Evolutionary conservation across 2,888 invertebrate genomes (phyloP).

Genomic region (Aspidiotus destructor): DNA sequence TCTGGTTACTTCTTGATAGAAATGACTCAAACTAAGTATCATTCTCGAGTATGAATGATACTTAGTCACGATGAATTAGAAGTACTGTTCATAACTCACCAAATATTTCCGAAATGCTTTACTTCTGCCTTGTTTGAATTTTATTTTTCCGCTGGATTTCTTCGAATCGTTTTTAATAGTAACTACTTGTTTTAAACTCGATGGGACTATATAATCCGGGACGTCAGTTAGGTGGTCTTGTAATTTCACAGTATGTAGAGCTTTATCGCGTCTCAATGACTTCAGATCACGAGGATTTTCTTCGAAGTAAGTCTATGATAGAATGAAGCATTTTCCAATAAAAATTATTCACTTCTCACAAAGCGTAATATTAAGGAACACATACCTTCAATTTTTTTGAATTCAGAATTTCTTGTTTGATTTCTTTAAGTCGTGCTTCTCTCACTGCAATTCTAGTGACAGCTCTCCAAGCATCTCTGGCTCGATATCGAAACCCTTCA

Average conservation of each 20-base stretch:
- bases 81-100: constrained; percentile 35
- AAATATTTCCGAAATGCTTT: constrained; percentile 38
- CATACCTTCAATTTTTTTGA: constrained; percentile 75
- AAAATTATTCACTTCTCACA: neutral
- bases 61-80: constrained; percentile 3
- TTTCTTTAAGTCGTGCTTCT: constrained; percentile 91
- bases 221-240: constrained; percentile 81
- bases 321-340: neutral
- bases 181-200: constrained; percentile 51
- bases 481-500: constrained; percentile 89
- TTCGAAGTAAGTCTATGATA: constrained; percentile 73
- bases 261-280: constrained; percentile 74
- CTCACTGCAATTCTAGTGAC: constrained; percentile 87
- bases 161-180: constrained; percentile 27
- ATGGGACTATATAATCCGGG: constrained; percentile 83
- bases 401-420: constrained; percentile 84
- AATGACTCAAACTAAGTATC: neutral
- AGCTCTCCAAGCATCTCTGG: constrained; percentile 89
- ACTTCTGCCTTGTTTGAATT: constrained; percentile 33
- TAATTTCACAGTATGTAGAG: constrained; percentile 70
- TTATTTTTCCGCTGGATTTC: constrained; percentile 33
- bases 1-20: neutral
- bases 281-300: constrained; percentile 82
- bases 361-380: neutral
- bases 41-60: constrained; percentile 9